These are phyloP conservation scores for Carollia perspicillata DNA, from an alignment of 2,113 vertebrate species.

Conservation along the genomic window DNA sequence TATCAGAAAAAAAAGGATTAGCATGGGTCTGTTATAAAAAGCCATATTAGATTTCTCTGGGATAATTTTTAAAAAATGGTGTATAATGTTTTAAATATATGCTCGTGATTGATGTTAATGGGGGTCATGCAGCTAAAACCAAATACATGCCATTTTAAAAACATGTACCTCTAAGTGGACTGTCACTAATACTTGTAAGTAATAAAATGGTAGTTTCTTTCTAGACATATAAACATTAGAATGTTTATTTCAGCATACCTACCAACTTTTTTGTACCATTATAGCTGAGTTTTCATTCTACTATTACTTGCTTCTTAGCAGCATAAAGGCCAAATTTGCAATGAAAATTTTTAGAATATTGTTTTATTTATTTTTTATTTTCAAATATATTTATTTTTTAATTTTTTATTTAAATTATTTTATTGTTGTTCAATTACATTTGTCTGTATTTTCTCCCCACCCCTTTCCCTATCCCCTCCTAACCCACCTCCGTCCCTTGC, in stretches of 20 bases:
- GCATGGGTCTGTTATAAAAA: slow-evolving; percentile 59
- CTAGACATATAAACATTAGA: slow-evolving; percentile 75
- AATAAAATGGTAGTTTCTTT: slow-evolving; percentile 77
- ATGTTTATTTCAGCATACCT: slow-evolving; percentile 77
- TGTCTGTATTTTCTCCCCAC: too few relatives aligned
- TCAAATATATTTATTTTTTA: too few relatives aligned
- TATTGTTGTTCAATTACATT: too few relatives aligned
- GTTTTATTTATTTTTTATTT: too few relatives aligned
- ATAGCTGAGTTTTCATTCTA: slow-evolving; percentile 74
- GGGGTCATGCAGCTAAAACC: slow-evolving; percentile 74
- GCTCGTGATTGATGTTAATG: slow-evolving; percentile 76
- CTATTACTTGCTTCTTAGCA: slow-evolving; percentile 75
- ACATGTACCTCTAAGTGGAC: slow-evolving; percentile 77
- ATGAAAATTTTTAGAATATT: slow-evolving; percentile 52
- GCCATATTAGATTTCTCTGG: slow-evolving; percentile 10
- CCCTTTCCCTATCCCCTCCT: too few relatives aligned
- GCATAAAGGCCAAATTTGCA: slow-evolving; percentile 72
- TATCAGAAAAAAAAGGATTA: slow-evolving; percentile 65
- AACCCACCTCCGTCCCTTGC: too few relatives aligned
- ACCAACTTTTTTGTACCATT: slow-evolving; percentile 71
- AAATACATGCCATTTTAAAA: slow-evolving; percentile 59
- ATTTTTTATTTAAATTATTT: too few relatives aligned
- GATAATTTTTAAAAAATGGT: slow-evolving; percentile 76
- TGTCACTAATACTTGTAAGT: slow-evolving; percentile 74
- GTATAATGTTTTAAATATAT: slow-evolving; percentile 68